Conservation (phyloP, 2,888 invertebrate genomes). For the Ramazzottius varieornatus region DNA sequence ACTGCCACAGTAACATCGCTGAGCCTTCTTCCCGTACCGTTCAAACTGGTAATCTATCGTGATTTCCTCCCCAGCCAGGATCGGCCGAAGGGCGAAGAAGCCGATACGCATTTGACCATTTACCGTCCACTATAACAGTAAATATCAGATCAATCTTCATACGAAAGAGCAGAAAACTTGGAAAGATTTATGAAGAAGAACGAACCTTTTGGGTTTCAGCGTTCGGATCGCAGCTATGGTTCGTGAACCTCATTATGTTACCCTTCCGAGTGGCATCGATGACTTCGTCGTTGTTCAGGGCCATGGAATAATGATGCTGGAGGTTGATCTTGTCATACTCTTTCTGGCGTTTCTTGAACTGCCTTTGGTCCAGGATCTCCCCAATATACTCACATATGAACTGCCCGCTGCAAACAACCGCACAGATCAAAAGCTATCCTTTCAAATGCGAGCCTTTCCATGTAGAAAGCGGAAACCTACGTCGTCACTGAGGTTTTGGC, state of each 20-base stretch:
- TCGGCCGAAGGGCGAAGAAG: conserved; percentile 65
- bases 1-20: conserved; percentile 77
- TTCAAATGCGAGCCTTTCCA: neutral
- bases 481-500: conserved; percentile 40
- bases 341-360: conserved; percentile 61
- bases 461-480: conserved; percentile 32
- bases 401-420: conserved; percentile 38
- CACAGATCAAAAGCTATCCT: neutral
- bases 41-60: conserved; percentile 97
- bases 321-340: conserved; percentile 67
- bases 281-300: conserved; percentile 62
- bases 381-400: conserved; percentile 97
- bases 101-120: conserved; percentile 60
- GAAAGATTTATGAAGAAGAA: neutral
- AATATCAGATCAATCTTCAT: neutral
- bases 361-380: conserved; percentile 72
- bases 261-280: conserved; percentile 91
- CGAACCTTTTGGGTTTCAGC: conserved; percentile 74
- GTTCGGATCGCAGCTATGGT: conserved; percentile 96
- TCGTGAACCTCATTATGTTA: conserved; percentile 84
- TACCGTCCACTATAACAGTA: conserved; percentile 31
- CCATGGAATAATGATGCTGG: conserved; percentile 90
- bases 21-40: conserved; percentile 85
- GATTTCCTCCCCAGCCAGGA: conserved; percentile 67
- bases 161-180: neutral